phyloP scores from a whole-genome alignment of 2,797 vertebrate genomes.

The Propithecus perrieri region DNA sequence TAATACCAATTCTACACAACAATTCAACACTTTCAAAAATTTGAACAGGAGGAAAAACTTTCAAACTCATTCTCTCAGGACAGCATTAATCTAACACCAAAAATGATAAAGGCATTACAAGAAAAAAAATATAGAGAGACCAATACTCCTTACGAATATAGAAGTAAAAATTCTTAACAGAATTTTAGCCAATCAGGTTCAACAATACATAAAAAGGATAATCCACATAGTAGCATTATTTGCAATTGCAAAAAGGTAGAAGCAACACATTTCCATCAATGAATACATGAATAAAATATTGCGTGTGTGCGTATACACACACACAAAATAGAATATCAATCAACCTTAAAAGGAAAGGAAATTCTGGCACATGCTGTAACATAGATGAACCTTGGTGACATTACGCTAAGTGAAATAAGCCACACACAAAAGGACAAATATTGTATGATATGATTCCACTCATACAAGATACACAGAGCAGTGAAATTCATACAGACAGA shows the following conservation, averaged over 20 bases:
- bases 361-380: background rate
- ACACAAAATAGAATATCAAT: background rate
- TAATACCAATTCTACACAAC: background rate
- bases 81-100: background rate
- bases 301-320: background rate
- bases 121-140: background rate
- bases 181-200: background rate
- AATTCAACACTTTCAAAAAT: background rate
- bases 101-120: background rate
- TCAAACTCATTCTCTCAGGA: background rate
- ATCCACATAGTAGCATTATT: background rate
- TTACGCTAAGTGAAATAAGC: background rate
- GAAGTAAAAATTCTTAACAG: background rate
- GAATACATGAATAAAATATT: background rate
- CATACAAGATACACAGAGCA: background rate
- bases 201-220: background rate
- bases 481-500: background rate
- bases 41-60: background rate
- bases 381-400: background rate
- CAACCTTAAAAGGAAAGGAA: background rate
- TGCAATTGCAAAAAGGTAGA: background rate
- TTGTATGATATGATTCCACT: background rate
- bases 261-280: background rate
- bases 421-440: background rate
- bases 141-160: background rate